Percentiles rank a stretch among this genome's conserved stretches.
phyloP scores from a whole-genome alignment of 2,888 invertebrate species.

The Itoplectis maculator region DNA sequence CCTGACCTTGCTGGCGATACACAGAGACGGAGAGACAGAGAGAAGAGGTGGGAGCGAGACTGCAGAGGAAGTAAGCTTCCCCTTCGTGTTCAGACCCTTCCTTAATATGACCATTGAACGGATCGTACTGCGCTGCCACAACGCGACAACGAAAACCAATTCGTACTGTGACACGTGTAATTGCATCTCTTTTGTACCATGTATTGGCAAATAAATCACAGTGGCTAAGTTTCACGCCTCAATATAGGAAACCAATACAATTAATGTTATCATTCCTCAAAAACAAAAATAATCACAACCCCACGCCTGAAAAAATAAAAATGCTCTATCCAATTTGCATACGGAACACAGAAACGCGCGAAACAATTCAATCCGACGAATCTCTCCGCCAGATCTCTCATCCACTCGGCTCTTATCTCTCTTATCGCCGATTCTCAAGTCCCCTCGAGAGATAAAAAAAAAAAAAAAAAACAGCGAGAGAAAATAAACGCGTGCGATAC shows the following conservation, averaged over 20 bases:
- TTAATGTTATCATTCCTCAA: too few relatives aligned
- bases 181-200: neutral
- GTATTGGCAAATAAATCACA: neutral
- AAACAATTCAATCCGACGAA: neutral
- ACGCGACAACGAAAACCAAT: conserved; percentile 41
- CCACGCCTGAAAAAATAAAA: too few relatives aligned
- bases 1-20: conserved; percentile 57
- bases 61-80: conserved; percentile 64
- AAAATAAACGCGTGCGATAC: conserved; percentile 21
- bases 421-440: neutral
- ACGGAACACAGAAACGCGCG: too few relatives aligned
- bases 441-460: neutral
- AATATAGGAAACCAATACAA: neutral
- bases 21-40: too few relatives aligned
- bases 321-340: neutral
- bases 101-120: conserved; percentile 51
- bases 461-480: conserved; percentile 7
- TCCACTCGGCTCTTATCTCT: conserved; percentile 5
- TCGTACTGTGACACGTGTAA: conserved; percentile 15
- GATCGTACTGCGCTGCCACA: conserved; percentile 19
- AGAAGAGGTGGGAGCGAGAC: conserved; percentile 41
- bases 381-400: neutral
- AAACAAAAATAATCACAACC: too few relatives aligned
- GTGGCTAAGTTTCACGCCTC: neutral
- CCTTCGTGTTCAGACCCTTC: conserved; percentile 57